Percentiles rank a stretch among this genome's conserved stretches.
These are phyloP conservation scores for Bombus sibiricus DNA, from an alignment of 1,140 invertebrate species.

Conservation along the genomic window DNA sequence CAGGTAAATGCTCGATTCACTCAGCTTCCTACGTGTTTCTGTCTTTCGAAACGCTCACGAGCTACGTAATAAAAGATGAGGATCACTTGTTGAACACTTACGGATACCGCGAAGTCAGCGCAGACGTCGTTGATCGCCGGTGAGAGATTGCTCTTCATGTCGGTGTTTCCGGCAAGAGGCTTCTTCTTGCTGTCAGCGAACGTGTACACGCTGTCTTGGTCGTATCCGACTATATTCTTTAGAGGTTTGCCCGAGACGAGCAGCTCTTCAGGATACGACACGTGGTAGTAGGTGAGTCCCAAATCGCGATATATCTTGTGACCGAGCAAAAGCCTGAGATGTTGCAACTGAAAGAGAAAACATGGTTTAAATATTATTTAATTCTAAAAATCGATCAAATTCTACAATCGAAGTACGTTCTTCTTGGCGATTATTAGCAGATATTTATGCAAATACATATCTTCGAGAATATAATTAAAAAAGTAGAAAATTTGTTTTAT, in stretches of 20 bases:
- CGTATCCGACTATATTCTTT: constrained; percentile 83
- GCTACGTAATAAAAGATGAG: not conserved
- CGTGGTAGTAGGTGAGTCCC: constrained; percentile 78
- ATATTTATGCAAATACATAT: too few species aligned
- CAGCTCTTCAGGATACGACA: constrained; percentile 80
- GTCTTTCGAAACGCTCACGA: not conserved
- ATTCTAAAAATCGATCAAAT: too few species aligned
- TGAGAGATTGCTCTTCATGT: constrained; percentile 81
- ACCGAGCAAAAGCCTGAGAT: constrained; percentile 78
- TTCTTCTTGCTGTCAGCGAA: constrained; percentile 85
- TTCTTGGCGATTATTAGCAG: too few species aligned
- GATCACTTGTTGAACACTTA: constrained; percentile 70
- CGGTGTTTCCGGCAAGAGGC: constrained; percentile 79
- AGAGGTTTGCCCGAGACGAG: constrained; percentile 77
- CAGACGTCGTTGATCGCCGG: constrained; percentile 83
- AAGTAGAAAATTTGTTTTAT: too few species aligned
- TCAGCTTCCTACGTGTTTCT: not conserved
- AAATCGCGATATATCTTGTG: constrained; percentile 75
- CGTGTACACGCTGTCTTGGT: constrained; percentile 82
- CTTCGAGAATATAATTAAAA: too few species aligned
- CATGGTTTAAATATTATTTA: not conserved
- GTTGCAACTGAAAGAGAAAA: constrained; percentile 78
- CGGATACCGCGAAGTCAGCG: constrained; percentile 81
- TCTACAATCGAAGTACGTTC: too few species aligned
- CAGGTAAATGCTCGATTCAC: not conserved